phyloP scores from a whole-genome alignment of 2,113 vertebrate species.

The Pygoscelis antarcticus region DNA sequence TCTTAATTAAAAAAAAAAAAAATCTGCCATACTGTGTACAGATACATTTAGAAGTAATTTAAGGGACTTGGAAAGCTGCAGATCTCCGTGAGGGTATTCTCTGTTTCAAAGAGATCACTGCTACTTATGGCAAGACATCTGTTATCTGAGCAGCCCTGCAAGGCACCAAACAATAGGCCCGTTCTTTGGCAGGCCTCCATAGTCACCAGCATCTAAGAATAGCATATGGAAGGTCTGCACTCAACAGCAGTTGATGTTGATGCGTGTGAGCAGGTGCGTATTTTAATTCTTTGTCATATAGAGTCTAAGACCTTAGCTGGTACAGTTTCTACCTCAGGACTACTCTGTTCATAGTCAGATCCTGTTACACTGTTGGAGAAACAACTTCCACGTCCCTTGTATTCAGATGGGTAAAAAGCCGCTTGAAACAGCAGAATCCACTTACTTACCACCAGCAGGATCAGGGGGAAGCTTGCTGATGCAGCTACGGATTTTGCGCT shows the following conservation, averaged over 20 bases:
- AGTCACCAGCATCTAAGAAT: conserved; percentile 17
- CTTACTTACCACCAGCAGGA: neutral
- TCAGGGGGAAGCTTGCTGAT: neutral
- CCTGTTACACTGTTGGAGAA: neutral
- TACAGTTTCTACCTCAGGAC: neutral
- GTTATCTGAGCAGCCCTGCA: conserved; percentile 6
- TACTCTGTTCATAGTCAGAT: neutral
- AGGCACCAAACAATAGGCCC: conserved; percentile 13
- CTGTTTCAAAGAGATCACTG: neutral
- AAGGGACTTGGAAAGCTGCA: conserved; percentile 19
- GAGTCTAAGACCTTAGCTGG: neutral
- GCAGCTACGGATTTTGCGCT: neutral
- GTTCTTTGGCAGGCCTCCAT: conserved; percentile 12
- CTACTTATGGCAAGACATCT: conserved; percentile 48
- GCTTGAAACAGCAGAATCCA: neutral
- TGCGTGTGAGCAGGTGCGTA: neutral
- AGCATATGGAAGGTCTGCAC: conserved; percentile 5
- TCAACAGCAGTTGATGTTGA: neutral
- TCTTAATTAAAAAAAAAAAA: neutral
- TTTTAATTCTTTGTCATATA: neutral
- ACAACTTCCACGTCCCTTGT: neutral
- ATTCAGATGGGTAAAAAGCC: neutral
- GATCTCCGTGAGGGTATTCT: neutral
- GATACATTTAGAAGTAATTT: conserved; percentile 24
- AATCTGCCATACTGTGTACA: neutral